Conservation (phyloP, 2,888 invertebrate genomes). For the Lepidonotus clava region DNA sequence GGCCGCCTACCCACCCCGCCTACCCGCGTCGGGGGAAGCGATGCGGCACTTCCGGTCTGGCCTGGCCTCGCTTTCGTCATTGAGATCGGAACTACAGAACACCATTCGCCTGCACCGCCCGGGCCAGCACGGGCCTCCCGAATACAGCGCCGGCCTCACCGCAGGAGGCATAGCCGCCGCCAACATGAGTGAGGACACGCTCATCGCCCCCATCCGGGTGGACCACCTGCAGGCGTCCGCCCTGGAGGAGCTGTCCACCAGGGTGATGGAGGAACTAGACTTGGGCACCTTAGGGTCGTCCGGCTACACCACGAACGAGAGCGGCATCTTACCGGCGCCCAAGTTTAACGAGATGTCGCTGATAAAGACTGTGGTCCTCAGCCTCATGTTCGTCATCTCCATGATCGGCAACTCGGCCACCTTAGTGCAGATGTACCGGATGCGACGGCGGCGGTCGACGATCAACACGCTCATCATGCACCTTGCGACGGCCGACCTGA, state of each 20-base stretch:
- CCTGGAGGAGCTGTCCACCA: constrained; percentile 22
- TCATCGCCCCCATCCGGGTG: neutral
- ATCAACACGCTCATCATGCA: constrained; percentile 89
- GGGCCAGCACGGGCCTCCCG: neutral
- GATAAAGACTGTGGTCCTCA: constrained; percentile 86
- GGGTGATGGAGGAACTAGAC: neutral
- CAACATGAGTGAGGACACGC: neutral
- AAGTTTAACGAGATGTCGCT: constrained; percentile 84
- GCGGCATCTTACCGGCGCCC: constrained; percentile 81
- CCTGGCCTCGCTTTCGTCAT: neutral
- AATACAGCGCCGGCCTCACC: neutral
- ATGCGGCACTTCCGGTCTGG: constrained; percentile 39
- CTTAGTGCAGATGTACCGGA: constrained; percentile 87
- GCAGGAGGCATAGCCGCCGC: neutral
- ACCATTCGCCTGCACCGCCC: neutral
- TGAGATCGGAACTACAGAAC: neutral
- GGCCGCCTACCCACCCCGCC: too few species aligned
- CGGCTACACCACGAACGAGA: neutral
- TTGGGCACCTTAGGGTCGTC: neutral
- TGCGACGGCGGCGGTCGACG: constrained; percentile 80
- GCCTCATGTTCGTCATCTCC: constrained; percentile 87
- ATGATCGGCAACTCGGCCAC: constrained; percentile 89
- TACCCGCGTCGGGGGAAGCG: neutral
- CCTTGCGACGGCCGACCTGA: constrained; percentile 89
- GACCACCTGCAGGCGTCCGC: neutral